Base-by-base conservation (phyloP, 2,113 vertebrate genomes). In the Grammomys dolichurus region DNA sequence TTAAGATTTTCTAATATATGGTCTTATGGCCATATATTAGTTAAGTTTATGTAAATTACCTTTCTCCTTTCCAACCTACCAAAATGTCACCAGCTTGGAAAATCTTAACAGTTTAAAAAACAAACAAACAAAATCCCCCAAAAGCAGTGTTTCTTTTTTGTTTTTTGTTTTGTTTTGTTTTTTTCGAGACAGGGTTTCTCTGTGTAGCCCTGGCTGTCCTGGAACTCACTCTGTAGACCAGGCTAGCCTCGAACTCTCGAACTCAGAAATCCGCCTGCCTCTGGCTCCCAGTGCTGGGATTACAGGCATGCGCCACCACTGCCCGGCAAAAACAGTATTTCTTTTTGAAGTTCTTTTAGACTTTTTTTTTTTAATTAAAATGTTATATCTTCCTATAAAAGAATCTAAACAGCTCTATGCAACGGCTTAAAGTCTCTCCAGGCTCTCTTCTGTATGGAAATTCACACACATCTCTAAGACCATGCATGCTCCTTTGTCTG, bases 41-140 rank as follows among this genome's bases (percentile, higher is more conserved):
- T 12, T 82, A 40, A 77, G 54, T 54, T 88, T 78, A 84, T 89
- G 13, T 75, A 90, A 87, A 84, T 9, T 43, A 26, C 22, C 54
- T 65, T 87, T 76, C 43, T 4, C 26, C 77, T 80, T 86, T 80
- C n/a, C 36, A 82, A 89, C 10, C 90, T 48, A 91, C 22, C 24
- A 94, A 94, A 96, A 87, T 43, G 46, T 40, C 13, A 84, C 19
- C 36, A 75, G 22, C 51, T 72, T 54, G 72, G 33, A 87, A 94
- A 95, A 90, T 5, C 46, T 54, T 43, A 36, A n/a, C 16, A 54
- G 1, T 75, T 93, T 77, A 2, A 69, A 80, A 78, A 56, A 84
- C 16, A 40, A 85, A 22, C 22, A 60, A 60, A 22, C 20, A 22
- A 7, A 60, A 22, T 40, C 40, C 40, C 40, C 40, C 40, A 40